phyloP scores from a whole-genome alignment of 2,113 vertebrate species.

The Sturnus vulgaris region DNA sequence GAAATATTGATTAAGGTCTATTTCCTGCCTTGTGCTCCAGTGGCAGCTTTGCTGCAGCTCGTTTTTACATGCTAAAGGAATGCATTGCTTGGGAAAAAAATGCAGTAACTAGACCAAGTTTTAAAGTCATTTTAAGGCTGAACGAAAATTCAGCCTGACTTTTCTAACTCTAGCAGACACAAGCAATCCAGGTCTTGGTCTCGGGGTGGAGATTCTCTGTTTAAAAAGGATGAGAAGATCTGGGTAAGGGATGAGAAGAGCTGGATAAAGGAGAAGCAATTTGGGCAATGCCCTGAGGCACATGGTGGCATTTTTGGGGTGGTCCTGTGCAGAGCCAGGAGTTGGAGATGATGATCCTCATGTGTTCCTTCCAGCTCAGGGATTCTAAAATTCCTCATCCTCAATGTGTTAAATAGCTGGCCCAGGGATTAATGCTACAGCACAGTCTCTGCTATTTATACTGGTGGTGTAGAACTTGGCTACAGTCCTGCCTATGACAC shows the following conservation, averaged over 20 bases:
- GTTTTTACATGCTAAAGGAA: background rate
- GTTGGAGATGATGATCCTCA: background rate
- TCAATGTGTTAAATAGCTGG: background rate
- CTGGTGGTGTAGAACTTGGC: background rate
- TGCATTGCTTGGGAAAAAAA: conserved; percentile 8
- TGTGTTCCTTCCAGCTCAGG: background rate
- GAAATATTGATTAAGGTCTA: conserved; percentile 48
- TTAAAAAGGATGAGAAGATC: background rate
- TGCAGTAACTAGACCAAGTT: background rate
- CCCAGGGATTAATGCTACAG: background rate
- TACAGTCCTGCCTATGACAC: background rate
- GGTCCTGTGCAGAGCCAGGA: background rate
- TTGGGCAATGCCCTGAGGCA: background rate
- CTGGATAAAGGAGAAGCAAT: background rate
- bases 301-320: background rate
- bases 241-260: background rate
- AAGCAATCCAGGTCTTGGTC: background rate
- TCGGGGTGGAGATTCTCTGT: background rate
- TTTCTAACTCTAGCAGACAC: background rate
- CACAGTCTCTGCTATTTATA: background rate
- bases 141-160: conserved; percentile 13
- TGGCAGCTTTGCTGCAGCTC: conserved; percentile 41
- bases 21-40: background rate
- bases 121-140: background rate
- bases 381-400: background rate